A percentile compares a stretch with the other conserved stretches of the same genome.
These are phyloP conservation scores for Pachypsylla venusta DNA, from an alignment of 1,140 invertebrate genomes.

Conservation along the genomic window DNA sequence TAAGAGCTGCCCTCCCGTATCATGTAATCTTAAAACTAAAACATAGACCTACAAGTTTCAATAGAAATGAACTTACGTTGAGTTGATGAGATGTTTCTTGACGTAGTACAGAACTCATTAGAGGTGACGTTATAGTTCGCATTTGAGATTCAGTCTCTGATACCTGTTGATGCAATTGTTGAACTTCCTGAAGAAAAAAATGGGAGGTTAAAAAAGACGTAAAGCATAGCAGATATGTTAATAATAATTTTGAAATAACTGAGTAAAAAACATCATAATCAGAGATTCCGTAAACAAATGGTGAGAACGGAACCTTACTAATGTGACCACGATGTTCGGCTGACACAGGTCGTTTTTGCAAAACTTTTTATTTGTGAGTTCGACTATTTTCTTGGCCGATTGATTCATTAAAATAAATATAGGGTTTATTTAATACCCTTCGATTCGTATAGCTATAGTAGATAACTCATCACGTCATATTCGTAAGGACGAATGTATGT, in stretches of 20 bases:
- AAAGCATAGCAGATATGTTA: no score
- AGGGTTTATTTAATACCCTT: not conserved
- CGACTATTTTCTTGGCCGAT: not conserved
- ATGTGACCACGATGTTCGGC: not conserved
- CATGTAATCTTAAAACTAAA: constrained; percentile 6
- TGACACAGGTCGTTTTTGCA: not conserved
- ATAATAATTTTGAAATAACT: no score
- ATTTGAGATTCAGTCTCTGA: constrained; percentile 74
- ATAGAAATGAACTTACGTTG: constrained; percentile 59
- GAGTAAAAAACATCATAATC: no score
- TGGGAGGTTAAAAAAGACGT: no score
- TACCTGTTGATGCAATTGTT: constrained; percentile 62
- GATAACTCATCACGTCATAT: not conserved
- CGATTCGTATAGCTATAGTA: not conserved
- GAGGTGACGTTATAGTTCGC: constrained; percentile 59
- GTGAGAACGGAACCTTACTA: constrained; percentile 6
- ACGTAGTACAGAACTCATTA: constrained; percentile 64
- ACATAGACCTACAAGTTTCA: not conserved
- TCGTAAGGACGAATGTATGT: not conserved
- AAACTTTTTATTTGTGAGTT: not conserved
- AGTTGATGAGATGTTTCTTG: constrained; percentile 70
- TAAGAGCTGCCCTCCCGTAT: not conserved
- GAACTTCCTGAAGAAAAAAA: constrained; percentile 51
- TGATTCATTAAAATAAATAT: not conserved
- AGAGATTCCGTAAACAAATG: no score